Conservation (phyloP, 2,797 vertebrate genomes). For the Selene dorsalis region DNA sequence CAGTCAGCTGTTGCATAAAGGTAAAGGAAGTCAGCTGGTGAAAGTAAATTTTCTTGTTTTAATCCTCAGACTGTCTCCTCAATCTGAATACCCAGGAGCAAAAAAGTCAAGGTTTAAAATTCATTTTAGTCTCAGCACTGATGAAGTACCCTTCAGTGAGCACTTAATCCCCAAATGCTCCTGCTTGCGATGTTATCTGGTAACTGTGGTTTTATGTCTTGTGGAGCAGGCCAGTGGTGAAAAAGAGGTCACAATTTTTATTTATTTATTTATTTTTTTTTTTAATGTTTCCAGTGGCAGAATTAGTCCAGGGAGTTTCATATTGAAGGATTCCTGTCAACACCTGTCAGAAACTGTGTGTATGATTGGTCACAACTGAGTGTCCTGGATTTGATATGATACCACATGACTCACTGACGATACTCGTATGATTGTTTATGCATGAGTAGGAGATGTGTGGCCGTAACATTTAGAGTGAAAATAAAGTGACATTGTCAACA, state of each 20-base stretch:
- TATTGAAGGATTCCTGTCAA: not conserved
- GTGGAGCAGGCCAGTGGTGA: not conserved
- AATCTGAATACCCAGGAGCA: constrained; percentile 33
- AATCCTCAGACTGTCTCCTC: constrained; percentile 36
- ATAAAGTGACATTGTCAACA: not conserved
- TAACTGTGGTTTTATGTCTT: constrained; percentile 14
- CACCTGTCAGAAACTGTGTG: constrained; percentile 2
- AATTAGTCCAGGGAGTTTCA: not conserved
- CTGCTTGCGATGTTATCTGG: constrained; percentile 32
- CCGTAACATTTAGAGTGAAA: not conserved
- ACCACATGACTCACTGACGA: not conserved
- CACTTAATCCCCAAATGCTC: constrained; percentile 30
- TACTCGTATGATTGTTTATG: too few species aligned
- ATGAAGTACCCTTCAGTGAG: constrained; percentile 35
- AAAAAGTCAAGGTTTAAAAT: constrained; percentile 41
- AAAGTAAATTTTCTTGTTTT: constrained; percentile 40
- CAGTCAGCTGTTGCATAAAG: constrained; percentile 52
- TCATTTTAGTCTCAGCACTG: constrained; percentile 40
- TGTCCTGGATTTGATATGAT: not conserved
- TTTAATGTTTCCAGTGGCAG: not conserved
- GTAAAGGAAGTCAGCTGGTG: constrained; percentile 43
- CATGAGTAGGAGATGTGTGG: not conserved
- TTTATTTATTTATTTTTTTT: not conserved
- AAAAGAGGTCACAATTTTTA: constrained; percentile 16
- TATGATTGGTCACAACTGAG: not conserved